Evolutionary conservation across 2,888 invertebrate genomes (phyloP), one percentile per base, ranked within the genome.

Genomic region (Gymnosoma rotundatum): DNA sequence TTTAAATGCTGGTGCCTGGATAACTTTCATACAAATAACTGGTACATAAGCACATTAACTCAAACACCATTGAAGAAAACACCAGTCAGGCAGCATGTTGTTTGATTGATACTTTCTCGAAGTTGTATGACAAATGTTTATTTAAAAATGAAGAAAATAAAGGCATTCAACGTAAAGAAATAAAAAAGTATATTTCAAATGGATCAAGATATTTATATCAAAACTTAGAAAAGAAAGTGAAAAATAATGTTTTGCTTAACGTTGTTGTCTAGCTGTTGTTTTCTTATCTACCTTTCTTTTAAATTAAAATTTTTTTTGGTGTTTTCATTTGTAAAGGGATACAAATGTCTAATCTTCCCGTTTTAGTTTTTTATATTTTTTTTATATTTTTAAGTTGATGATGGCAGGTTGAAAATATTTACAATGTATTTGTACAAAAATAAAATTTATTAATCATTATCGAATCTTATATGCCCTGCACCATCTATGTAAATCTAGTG

Each of bases 1-100:
- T 69, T 80, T 78, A 7, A 54, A 84, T 84, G 69, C 80, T 81
- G 81, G 81, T 90, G 90, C 90, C 89, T 89, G 90, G 90, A 90
- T 89, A 89, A 88, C 86, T 88, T 89, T 87, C 86, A 88, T 86
- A 87, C 82, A 85, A 78, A 25, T 56, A 14, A 18, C n/a, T 20
- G n/a, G 2, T 16, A 18, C 50, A 50, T 6, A 50, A 7, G 18
- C 50, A 20, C 50, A 52, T 9, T 52, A 8, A n/a, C n/a, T 52
- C 18, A 16, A 7, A 52, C 18, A 52, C 50, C 5, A n/a, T n/a
- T 0, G 1, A 54, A 36, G n/a, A 58, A 61, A 45, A 6, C 38
- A 21, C 42, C 52, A 42, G 42, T 63, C 45, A 48, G 54, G 16
- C 48, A 72, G 64, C 70, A 58, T 64, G 56, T 64, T 64, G 48